These are phyloP conservation scores for Pseudomugil tenellus DNA, from an alignment of 2,797 vertebrate genomes.

Conservation along the genomic window DNA sequence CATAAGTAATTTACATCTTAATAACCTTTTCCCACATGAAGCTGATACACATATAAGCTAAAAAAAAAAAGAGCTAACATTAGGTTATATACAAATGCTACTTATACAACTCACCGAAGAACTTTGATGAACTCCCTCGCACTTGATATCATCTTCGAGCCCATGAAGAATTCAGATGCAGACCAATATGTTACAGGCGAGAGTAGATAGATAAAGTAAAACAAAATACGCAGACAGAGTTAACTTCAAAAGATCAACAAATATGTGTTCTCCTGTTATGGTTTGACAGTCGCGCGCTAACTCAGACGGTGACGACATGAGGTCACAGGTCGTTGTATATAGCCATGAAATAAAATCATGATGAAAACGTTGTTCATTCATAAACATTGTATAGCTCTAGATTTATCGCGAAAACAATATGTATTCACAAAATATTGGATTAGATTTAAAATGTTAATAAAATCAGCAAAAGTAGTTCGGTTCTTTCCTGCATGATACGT, in stretches of 20 bases:
- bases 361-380: background rate
- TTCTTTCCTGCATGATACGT: conserved; percentile 29
- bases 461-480: conserved; percentile 65
- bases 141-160: conserved; percentile 45
- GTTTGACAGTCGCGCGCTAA: conserved; percentile 72
- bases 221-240: background rate
- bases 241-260: background rate
- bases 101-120: conserved; percentile 71
- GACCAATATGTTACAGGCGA: fast-evolving
- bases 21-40: too few species aligned
- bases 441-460: background rate
- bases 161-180: conserved; percentile 39
- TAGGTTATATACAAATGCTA: background rate
- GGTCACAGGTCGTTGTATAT: conserved; percentile 40
- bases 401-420: fast-evolving
- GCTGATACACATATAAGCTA: background rate
- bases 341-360: background rate
- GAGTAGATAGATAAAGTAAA: background rate
- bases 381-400: background rate
- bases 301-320: conserved; percentile 34
- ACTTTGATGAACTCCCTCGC: conserved; percentile 60
- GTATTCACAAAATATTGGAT: background rate
- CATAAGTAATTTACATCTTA: background rate
- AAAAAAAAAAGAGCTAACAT: background rate
- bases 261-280: background rate